Evolutionary conservation across 2,113 vertebrate species (phyloP), one percentile per base, ranked within the genome.

Genomic region (Bagarius yarrelli): DNA sequence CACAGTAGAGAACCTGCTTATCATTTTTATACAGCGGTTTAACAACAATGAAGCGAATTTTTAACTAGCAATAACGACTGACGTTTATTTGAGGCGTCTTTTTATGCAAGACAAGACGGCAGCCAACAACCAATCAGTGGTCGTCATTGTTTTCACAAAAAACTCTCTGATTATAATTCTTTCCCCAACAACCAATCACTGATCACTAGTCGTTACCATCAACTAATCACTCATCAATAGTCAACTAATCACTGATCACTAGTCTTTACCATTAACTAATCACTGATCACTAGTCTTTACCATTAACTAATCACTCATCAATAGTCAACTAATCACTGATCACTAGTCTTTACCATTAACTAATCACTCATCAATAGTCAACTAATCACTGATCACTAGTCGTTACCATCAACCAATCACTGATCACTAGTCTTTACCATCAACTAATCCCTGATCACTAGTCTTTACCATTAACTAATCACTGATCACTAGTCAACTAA

Each of bases 1-100:
- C 40, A 69, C 52, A 63, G 27, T 47, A 60, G 30, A 77, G 12
- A 82, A 76, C 52, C 53, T 13, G n/a, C 60, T 52, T 30, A 19
- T 30, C 69, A 69, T 69, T n/a, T 72, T 55, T 56, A 25, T 52
- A 27, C 11, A 18, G 6, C 1, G 11, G 44, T 40, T 3, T 6
- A n/a, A n/a, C n/a, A n/a, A n/a, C n/a, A n/a, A n/a, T n/a, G n/a
- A n/a, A n/a, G n/a, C n/a, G n/a, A n/a, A n/a, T n/a, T n/a, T n/a
- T n/a, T n/a, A n/a, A n/a, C n/a, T n/a, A n/a, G n/a, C n/a, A n/a
- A n/a, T n/a, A n/a, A n/a, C n/a, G n/a, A n/a, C n/a, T n/a, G n/a
- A n/a, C n/a, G n/a, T n/a, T n/a, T n/a, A n/a, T n/a, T n/a, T n/a
- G n/a, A n/a, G n/a, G n/a, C 36, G 3, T 3, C 6, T 6, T 6